These are phyloP conservation scores for Macrophya alboannulata DNA, from an alignment of 2,888 invertebrate species.

Conservation along the genomic window DNA sequence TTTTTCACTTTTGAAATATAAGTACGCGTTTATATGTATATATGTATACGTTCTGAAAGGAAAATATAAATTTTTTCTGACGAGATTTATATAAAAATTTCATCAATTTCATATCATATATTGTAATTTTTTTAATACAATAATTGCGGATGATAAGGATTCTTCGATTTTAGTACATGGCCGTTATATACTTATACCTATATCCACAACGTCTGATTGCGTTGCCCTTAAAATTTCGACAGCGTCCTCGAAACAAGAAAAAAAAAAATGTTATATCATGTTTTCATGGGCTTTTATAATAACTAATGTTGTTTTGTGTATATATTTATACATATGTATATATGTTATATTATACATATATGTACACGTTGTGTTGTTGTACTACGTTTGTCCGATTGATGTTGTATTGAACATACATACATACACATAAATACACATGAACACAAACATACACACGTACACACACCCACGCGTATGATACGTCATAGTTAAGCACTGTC, in stretches of 20 bases:
- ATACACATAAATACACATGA: neutral
- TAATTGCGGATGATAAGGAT: neutral
- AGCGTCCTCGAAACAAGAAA: neutral
- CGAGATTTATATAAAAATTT: neutral
- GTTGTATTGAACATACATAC: neutral
- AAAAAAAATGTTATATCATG: neutral
- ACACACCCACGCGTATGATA: neutral
- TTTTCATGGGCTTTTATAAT: neutral
- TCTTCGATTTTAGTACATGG: neutral
- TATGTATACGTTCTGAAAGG: no score
- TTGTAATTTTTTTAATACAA: no score
- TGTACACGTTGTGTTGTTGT: slow-evolving; percentile 6
- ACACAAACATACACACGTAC: neutral
- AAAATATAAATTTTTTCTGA: neutral
- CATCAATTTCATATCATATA: neutral
- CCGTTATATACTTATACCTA: no score
- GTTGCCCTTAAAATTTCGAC: neutral
- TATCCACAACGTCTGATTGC: no score
- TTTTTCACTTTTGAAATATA: no score
- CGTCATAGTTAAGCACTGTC: neutral
- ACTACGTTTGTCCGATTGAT: neutral
- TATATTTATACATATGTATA: neutral
- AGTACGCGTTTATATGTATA: no score
- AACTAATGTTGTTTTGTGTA: neutral
- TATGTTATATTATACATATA: neutral